phyloP scores from a whole-genome alignment of 2,888 invertebrate species.

The Julus scanicus region DNA sequence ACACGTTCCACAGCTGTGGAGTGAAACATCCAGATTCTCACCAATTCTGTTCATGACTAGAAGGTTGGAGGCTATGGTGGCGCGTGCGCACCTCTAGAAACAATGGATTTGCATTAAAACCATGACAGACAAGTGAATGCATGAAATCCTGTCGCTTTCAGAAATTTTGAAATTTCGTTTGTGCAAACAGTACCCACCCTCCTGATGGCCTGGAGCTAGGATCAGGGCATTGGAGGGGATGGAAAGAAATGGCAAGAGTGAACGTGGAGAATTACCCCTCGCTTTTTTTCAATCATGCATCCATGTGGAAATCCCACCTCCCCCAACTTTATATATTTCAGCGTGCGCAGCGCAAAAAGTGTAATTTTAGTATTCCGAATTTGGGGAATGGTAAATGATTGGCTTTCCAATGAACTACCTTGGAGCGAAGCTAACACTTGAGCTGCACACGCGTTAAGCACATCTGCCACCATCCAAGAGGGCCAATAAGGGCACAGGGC shows the following conservation, averaged over 20 bases:
- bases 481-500: constrained; percentile 45
- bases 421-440: neutral
- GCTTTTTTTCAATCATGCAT: constrained; percentile 34
- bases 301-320: constrained; percentile 10
- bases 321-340: neutral
- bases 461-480: constrained; percentile 28
- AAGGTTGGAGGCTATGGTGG: constrained; percentile 7
- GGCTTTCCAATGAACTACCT: constrained; percentile 40
- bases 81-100: neutral
- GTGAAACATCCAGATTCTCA: constrained; percentile 36
- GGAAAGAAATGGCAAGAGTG: constrained; percentile 9
- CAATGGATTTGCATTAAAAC: constrained; percentile 43
- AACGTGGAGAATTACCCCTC: neutral
- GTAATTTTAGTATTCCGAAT: constrained; percentile 40
- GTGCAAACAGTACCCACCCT: constrained; percentile 16
- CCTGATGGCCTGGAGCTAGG: neutral
- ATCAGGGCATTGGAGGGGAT: neutral
- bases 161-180: constrained; percentile 38
- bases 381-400: constrained; percentile 43
- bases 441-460: constrained; percentile 25
- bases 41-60: neutral
- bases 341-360: neutral
- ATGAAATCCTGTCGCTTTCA: constrained; percentile 34
- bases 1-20: neutral
- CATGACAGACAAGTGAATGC: constrained; percentile 17